A percentile compares a stretch with the other conserved stretches of the same genome.
Conservation (phyloP, 2,113 vertebrate genomes). For the Guaruba guarouba region DNA sequence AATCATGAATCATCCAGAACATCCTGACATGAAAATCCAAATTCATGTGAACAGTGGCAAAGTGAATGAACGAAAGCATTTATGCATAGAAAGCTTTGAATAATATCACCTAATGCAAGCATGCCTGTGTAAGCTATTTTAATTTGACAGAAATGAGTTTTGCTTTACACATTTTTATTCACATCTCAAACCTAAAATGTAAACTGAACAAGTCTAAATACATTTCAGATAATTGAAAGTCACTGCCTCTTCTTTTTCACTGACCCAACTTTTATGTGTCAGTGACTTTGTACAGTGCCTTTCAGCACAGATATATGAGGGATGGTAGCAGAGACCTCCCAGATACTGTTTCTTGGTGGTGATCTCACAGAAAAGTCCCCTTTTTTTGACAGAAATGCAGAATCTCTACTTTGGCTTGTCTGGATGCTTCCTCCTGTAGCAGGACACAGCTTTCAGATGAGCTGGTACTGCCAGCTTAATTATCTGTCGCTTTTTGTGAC, state of each 20-base stretch:
- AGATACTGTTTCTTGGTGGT: neutral
- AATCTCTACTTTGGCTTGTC: neutral
- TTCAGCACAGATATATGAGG: neutral
- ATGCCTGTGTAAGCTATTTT: neutral
- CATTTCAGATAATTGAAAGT: neutral
- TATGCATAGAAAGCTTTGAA: neutral
- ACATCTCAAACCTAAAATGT: neutral
- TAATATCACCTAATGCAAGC: constrained; percentile 1
- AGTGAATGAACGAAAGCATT: neutral
- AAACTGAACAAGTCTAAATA: neutral
- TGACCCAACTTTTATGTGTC: neutral
- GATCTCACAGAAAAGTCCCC: neutral
- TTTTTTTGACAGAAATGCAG: neutral
- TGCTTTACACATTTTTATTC: neutral
- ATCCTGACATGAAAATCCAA: constrained; percentile 1
- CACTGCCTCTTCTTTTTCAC: neutral
- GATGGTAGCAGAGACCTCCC: neutral
- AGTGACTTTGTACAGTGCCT: neutral
- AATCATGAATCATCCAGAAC: constrained; percentile 19
- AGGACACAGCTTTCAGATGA: neutral
- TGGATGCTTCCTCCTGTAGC: neutral
- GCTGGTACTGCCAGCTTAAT: neutral
- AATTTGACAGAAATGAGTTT: neutral
- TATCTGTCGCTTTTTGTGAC: neutral
- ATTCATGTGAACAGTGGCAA: neutral